phyloP scores from a whole-genome alignment of 2,113 vertebrate species.

The Canis aureus region DNA sequence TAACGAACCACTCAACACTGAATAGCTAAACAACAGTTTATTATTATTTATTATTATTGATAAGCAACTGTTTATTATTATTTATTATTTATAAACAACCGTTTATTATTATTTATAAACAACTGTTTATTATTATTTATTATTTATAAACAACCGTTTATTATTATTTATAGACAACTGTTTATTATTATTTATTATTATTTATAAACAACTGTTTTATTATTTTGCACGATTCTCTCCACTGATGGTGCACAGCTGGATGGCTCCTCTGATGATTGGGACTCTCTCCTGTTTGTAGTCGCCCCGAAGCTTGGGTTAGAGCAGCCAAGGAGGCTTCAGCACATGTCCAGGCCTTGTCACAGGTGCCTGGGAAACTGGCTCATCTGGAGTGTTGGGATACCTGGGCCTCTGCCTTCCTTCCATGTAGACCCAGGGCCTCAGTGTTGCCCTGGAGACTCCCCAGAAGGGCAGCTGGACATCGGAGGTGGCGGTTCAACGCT shows the following conservation, averaged over 20 bases:
- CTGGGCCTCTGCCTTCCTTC: neutral
- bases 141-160: too few relatives aligned
- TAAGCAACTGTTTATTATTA: too few relatives aligned
- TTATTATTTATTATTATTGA: too few relatives aligned
- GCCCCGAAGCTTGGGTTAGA: neutral
- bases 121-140: too few relatives aligned
- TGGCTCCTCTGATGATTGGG: neutral
- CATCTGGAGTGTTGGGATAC: neutral
- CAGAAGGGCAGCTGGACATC: neutral
- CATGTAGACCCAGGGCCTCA: neutral
- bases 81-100: too few relatives aligned
- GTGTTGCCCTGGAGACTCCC: neutral
- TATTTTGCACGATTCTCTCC: neutral
- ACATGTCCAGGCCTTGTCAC: neutral
- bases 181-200: too few relatives aligned
- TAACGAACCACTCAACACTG: neutral
- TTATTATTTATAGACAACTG: too few relatives aligned
- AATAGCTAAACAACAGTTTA: neutral
- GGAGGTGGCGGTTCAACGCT: neutral
- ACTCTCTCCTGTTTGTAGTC: neutral
- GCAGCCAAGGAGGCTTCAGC: too few relatives aligned
- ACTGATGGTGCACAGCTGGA: neutral
- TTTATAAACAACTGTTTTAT: neutral
- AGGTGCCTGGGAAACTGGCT: neutral
- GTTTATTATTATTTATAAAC: too few relatives aligned